Base-by-base conservation (phyloP, 2,113 vertebrate genomes). In the Henicopernis longicauda region DNA sequence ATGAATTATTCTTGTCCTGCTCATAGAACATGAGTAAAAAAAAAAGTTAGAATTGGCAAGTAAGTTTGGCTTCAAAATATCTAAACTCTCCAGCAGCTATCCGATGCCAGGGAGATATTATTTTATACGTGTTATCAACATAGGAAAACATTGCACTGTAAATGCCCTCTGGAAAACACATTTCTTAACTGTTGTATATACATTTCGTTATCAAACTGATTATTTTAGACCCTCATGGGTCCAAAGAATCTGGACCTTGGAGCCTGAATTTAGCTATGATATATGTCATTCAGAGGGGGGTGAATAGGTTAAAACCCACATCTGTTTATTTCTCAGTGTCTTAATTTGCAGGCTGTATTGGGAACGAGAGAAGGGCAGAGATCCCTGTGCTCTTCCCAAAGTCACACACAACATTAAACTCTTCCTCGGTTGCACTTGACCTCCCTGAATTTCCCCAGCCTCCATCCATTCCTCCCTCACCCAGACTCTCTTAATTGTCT, bases 41-140 rank as follows among this genome's bases (percentile, higher is more conserved):
- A 76, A 40, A 67, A 47, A 17, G 2, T 59, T 78, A 86, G 18
- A 94, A 86, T 29, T 95, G 84, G 74, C 76, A 94, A 55, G 57
- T 82, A 22, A 55, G 10, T 94, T 96, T 96, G 63, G 23, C 50
- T 95, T 97, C 71, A 87, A 77, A 94, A 84, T 84, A 70, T 62
- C 62, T 70, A 84, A 93, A 67, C 22, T 55, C 52, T 91, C 10
- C 26, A 76, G 54, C 81, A 92, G 21, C 86, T 92, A 67, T 82
- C 32, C 3, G 10, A 18, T 85, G 32, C 77, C 59, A 83, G 59
- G 86, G 21, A 95, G 36, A 96, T 85, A 78, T 76, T 83, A 57
- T 87, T 95, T 95, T 82, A 34, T 69, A 77, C 1, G 4, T n/a
- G 27, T 82, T 92, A 79, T 63, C 61, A 88, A 14, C 65, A 77